phyloP scores from a whole-genome alignment of 2,797 vertebrate genomes.

The Myotis planiceps region DNA sequence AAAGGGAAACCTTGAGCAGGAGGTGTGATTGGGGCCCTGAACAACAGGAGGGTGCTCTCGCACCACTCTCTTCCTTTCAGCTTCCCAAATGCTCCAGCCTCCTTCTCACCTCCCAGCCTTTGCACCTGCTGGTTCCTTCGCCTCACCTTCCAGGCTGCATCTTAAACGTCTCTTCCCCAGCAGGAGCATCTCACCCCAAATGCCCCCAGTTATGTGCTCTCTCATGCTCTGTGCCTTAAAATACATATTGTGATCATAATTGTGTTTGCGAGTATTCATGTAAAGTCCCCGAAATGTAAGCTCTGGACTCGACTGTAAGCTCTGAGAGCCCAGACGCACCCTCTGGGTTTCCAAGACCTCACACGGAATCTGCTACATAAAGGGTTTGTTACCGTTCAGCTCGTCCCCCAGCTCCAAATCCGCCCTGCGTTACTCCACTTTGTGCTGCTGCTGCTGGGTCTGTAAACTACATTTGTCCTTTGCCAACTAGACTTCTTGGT shows the following conservation, averaged over 20 bases:
- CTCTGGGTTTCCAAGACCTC: not conserved
- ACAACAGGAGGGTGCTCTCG: accelerated
- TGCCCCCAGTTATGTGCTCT: not conserved
- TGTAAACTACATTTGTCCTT: not conserved
- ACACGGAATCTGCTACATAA: not conserved
- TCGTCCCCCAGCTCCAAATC: not conserved
- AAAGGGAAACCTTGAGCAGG: not conserved
- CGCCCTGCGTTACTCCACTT: not conserved
- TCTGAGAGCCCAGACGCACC: not conserved
- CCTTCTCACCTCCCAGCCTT: not conserved
- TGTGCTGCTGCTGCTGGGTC: not conserved
- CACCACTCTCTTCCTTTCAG: not conserved
- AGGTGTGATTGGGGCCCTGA: not conserved
- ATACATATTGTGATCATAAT: not conserved
- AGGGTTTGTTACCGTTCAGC: not conserved
- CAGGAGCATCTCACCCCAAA: not conserved
- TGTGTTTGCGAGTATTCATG: not conserved
- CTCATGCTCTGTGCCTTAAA: not conserved
- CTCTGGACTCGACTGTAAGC: not conserved
- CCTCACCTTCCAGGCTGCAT: not conserved
- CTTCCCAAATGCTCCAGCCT: not conserved
- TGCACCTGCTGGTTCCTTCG: not conserved
- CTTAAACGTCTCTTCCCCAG: not conserved
- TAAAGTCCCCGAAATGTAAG: not conserved
- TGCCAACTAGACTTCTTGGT: not conserved